A percentile compares a stretch with the other conserved stretches of the same genome.
These are phyloP conservation scores for Dicrostonyx torquatus DNA, from an alignment of 2,797 vertebrate genomes.

Conservation along the genomic window DNA sequence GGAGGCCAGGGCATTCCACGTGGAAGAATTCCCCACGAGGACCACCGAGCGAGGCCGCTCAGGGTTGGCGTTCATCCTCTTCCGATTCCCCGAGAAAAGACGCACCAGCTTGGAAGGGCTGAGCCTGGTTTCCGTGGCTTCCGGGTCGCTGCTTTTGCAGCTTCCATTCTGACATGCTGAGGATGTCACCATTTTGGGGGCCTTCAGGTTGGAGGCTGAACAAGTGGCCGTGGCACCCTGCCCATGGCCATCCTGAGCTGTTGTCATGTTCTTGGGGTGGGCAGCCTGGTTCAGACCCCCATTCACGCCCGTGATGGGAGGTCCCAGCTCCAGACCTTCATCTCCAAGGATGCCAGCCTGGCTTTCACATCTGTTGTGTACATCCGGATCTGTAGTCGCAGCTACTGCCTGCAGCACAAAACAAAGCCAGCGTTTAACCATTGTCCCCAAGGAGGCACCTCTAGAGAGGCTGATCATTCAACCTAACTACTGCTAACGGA, in stretches of 20 bases:
- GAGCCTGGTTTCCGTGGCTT: slow-evolving; percentile 85
- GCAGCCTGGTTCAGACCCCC: slow-evolving; percentile 83
- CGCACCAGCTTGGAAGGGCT: slow-evolving; percentile 92
- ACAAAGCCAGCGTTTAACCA: slow-evolving; percentile 76
- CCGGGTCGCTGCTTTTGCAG: slow-evolving; percentile 67
- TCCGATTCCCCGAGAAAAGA: slow-evolving; percentile 91
- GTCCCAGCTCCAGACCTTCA: slow-evolving; percentile 63
- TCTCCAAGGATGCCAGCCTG: slow-evolving; percentile 57
- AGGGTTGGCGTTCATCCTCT: slow-evolving; percentile 79
- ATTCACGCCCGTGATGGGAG: slow-evolving; percentile 76
- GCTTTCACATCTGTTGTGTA: slow-evolving; percentile 75
- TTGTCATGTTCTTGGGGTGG: slow-evolving; percentile 84
- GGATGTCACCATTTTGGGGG: slow-evolving; percentile 73
- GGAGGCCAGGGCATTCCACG: slow-evolving; percentile 92
- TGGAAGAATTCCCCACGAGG: slow-evolving; percentile 86
- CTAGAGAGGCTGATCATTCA: background rate
- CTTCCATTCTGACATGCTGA: slow-evolving; percentile 78
- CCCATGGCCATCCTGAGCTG: slow-evolving; percentile 83
- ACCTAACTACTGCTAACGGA: background rate
- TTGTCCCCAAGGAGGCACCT: background rate
- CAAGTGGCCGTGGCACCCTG: slow-evolving; percentile 76
- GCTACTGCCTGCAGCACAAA: slow-evolving; percentile 87
- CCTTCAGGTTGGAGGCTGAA: slow-evolving; percentile 81
- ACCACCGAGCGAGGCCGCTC: slow-evolving; percentile 87
- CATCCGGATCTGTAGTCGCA: slow-evolving; percentile 85